Evolutionary conservation across 2,797 vertebrate species (phyloP).

Genomic region (Prunella strophiata): DNA sequence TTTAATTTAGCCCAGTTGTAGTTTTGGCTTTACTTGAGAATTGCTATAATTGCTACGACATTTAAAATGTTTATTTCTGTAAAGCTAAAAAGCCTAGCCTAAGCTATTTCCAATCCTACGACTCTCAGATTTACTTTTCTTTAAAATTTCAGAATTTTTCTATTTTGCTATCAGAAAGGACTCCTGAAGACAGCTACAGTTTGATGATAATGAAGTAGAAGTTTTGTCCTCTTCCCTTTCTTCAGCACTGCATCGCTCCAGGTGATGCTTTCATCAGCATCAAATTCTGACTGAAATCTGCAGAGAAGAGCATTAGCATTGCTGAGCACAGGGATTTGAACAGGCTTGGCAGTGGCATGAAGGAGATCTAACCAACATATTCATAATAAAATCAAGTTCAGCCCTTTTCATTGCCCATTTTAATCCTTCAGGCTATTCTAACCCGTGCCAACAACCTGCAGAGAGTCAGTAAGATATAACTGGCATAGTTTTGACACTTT

Average conservation of each 20-base stretch:
- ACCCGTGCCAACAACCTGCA: background rate
- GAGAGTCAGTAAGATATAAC: background rate
- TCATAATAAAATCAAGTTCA: conserved; percentile 11
- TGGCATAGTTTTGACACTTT: background rate
- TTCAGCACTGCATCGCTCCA: background rate
- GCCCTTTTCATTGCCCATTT: background rate
- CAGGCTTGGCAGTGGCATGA: background rate
- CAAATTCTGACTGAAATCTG: conserved; percentile 5
- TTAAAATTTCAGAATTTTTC: background rate
- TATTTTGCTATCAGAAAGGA: background rate
- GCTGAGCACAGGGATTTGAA: background rate
- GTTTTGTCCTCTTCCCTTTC: background rate
- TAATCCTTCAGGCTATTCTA: background rate
- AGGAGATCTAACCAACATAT: background rate
- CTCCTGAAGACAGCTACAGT: background rate
- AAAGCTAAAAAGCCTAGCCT: background rate
- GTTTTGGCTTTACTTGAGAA: background rate
- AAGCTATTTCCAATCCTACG: background rate
- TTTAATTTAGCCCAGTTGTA: background rate
- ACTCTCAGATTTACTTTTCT: background rate
- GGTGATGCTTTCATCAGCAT: conserved; percentile 37
- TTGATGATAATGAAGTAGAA: conserved; percentile 22
- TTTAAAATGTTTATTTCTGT: background rate
- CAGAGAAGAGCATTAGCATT: background rate
- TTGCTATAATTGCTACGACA: background rate